A percentile compares a stretch with the other conserved stretches of the same genome.
Conservation (phyloP, 2,113 vertebrate species). For the Thermophis baileyi region DNA sequence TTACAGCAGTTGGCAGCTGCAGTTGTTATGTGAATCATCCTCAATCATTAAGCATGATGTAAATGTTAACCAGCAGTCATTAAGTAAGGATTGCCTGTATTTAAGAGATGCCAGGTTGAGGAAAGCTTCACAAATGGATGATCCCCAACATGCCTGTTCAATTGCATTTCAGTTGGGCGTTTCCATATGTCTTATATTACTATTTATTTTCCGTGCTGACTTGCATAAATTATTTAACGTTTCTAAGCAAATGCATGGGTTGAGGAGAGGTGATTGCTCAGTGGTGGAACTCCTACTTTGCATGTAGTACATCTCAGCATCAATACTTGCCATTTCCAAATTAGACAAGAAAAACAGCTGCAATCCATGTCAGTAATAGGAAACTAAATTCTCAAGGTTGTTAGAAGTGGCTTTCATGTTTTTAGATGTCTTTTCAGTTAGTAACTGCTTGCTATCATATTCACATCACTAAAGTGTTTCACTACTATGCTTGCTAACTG, state of each 20-base stretch:
- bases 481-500: not conserved
- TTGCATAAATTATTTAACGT: not conserved
- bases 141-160: not conserved
- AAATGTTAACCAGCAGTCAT: not conserved
- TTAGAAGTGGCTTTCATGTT: not conserved
- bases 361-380: not conserved
- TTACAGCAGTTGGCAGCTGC: not conserved
- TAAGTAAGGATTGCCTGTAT: not conserved
- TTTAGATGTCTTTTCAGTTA: not conserved
- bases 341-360: not conserved
- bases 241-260: not conserved
- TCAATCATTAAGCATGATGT: not conserved
- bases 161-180: not conserved
- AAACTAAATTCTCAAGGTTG: not conserved
- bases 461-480: not conserved
- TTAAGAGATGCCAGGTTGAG: not conserved
- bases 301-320: not conserved
- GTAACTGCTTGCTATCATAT: not conserved
- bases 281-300: not conserved
- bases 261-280: not conserved
- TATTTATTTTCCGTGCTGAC: not conserved
- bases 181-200: not conserved
- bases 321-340: not conserved
- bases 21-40: not conserved
- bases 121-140: not conserved